Percentiles rank a stretch among this genome's conserved stretches.
Conservation (phyloP, 2,113 vertebrate species). For the Anthoscopus minutus region DNA sequence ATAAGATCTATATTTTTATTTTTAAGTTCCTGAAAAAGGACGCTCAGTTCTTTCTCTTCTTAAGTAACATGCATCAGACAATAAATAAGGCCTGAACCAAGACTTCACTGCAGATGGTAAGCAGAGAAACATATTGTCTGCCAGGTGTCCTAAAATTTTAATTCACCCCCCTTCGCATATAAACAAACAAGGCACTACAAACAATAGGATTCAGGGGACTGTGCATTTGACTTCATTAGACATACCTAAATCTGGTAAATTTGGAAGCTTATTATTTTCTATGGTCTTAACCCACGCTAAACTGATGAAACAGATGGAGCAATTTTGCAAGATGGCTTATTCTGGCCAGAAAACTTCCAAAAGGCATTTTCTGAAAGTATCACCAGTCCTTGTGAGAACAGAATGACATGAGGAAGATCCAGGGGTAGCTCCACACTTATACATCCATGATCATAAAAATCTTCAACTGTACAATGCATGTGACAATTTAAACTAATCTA, state of each 20-base stretch:
- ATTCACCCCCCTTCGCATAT: not conserved
- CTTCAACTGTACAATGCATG: not conserved
- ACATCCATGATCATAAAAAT: not conserved
- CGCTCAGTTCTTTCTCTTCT: not conserved
- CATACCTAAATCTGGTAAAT: not conserved
- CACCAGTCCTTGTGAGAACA: not conserved
- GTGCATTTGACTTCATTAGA: not conserved
- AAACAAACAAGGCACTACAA: not conserved
- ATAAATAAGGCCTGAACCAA: not conserved
- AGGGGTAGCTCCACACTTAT: not conserved
- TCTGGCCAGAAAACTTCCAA: not conserved
- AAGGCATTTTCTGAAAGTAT: not conserved
- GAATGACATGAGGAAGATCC: not conserved
- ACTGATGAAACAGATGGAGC: not conserved
- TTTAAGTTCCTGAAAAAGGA: not conserved
- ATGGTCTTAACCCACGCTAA: not conserved
- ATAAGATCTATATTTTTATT: not conserved
- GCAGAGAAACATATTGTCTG: not conserved
- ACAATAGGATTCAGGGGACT: not conserved
- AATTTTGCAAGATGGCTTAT: not conserved
- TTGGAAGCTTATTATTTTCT: not conserved
- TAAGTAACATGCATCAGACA: not conserved
- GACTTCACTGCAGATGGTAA: not conserved
- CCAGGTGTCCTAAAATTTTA: not conserved
- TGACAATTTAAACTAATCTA: not conserved